A percentile compares a stretch with the other conserved stretches of the same genome.
Evolutionary conservation across 2,797 vertebrate genomes (phyloP).

Genomic region (Carcharodon carcharias): DNA sequence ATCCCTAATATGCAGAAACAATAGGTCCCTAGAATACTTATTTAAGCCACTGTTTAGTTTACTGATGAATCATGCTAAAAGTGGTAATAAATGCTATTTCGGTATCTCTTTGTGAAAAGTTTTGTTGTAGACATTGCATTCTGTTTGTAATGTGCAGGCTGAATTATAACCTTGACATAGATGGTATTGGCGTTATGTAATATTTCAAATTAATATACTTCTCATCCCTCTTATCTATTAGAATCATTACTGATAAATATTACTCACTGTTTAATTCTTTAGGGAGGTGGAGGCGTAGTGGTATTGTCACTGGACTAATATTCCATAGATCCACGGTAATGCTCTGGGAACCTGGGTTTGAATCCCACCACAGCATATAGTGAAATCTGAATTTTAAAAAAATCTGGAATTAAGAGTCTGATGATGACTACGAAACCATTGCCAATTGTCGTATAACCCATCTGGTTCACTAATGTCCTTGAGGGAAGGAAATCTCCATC

Average conservation of each 20-base stretch:
- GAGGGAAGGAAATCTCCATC: too few species aligned
- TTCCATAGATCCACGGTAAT: too few species aligned
- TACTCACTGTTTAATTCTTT: neutral
- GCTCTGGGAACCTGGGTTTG: too few species aligned
- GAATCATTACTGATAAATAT: neutral
- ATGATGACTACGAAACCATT: too few species aligned
- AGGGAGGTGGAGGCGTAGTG: too few species aligned
- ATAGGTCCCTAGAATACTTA: neutral
- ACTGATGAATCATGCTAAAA: neutral
- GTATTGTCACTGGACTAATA: too few species aligned
- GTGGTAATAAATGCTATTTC: slow-evolving; percentile 37
- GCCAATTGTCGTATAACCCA: too few species aligned
- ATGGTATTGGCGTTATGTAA: neutral
- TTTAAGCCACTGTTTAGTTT: slow-evolving; percentile 32
- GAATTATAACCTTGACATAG: neutral
- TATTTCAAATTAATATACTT: neutral
- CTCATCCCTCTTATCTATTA: neutral
- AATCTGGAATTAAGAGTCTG: too few species aligned
- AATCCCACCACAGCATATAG: too few species aligned
- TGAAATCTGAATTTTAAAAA: too few species aligned
- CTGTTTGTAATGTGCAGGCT: neutral
- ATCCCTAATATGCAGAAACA: slow-evolving; percentile 15
- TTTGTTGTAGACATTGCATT: slow-evolving; percentile 23
- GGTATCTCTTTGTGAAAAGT: slow-evolving; percentile 9
- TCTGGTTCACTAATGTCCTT: too few species aligned